Evolutionary conservation across 53 echinoderm and acorn worm species (phyloP), one percentile per base, ranked within the genome.

Genomic region (Apostichopus leukothele): DNA sequence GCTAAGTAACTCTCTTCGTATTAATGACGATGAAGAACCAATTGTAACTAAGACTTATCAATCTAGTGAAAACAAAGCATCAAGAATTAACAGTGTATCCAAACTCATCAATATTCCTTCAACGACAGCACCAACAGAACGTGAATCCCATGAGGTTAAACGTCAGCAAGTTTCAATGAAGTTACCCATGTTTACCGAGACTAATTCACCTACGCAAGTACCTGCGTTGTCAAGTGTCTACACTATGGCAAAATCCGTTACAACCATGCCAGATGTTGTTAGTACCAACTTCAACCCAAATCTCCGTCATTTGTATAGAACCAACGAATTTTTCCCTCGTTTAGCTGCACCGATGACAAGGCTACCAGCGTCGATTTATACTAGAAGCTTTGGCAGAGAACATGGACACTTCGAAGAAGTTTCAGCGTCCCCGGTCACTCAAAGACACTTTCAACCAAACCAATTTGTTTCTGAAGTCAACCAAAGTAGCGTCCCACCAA

Each of bases 211-310:
- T 5, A n/a, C 55, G 0, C 25, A 21, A 22, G 16, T 25, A 0
- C 5, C 81, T 52, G 54, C 81, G 11, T 50, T 85, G n/a, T 67
- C 85, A 26, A 50, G 85, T 23, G 23, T 85, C 9, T 85, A 85
- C 50, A 85, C 85, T 16, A 85, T 85, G 85, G 85, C 85, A 50
- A 85, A 50, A 68, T 85, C 85, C 9, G 7, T 67, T 21, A 11
- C 85, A 60, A 67, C 68, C 22, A 18, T 84, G 19, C 84, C 84
- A 13, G 84, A 84, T 9, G 84, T 84, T 85, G 68, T 85, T 9
- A 85, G 66, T 26, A 50, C 67, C 18, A 85, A 63, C 10, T 85
- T 39, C 66, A 63, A 13, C 13, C 67, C 85, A 23, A 85, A 67
- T 13, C 20, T 18, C n/a, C 13, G 16, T 5, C 71, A 71, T 19